Conservation (phyloP, 30 jellyfish, hydroid and myxozoan genomes). For the Turritopsis rubra region DNA sequence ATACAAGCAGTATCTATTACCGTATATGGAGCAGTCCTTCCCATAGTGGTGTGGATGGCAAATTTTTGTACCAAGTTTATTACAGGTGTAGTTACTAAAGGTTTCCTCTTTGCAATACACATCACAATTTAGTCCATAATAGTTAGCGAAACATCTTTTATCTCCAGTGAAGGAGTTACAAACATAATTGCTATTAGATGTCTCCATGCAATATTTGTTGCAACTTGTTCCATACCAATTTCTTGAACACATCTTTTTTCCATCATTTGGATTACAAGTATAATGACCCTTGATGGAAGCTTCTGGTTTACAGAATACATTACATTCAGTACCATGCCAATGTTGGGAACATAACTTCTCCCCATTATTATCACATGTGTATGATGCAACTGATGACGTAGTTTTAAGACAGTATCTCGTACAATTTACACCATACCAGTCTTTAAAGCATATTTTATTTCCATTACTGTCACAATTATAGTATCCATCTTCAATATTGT, state of each 20-base stretch:
- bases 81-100: constrained; percentile 2
- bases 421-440: constrained; percentile 21
- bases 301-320: constrained; percentile 11
- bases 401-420: background rate
- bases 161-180: constrained; percentile 24
- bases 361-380: constrained; percentile 10
- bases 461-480: constrained; percentile 14
- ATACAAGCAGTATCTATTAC: background rate
- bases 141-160: constrained; percentile 1
- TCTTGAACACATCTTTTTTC: constrained; percentile 5
- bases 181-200: background rate
- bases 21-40: constrained; percentile 11
- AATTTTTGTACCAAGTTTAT: background rate
- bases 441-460: background rate
- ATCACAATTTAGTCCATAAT: constrained; percentile 26
- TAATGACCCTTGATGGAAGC: background rate
- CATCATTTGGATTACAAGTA: constrained; percentile 13
- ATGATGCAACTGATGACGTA: background rate
- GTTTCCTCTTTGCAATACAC: constrained; percentile 10
- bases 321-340: constrained; percentile 25
- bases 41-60: constrained; percentile 12
- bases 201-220: background rate
- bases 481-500: background rate
- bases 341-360: constrained; percentile 6
- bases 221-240: constrained; percentile 19